These are phyloP conservation scores for Tonatia bakeri DNA, from an alignment of 2,113 vertebrate genomes.

Conservation along the genomic window DNA sequence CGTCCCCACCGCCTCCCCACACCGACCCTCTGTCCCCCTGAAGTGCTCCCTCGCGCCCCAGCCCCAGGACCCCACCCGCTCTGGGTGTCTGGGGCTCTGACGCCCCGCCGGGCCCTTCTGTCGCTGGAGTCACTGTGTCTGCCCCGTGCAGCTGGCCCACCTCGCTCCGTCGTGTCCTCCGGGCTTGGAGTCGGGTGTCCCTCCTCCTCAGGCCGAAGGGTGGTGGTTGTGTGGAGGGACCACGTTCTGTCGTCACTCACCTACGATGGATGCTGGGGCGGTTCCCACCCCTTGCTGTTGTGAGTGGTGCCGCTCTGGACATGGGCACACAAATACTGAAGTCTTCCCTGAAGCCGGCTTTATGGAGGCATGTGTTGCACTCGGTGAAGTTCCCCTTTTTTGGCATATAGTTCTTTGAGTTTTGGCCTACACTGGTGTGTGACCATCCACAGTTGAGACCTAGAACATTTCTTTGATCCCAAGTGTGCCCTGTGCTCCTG, in stretches of 20 bases:
- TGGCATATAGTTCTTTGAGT: accelerated
- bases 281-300: accelerated
- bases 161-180: accelerated
- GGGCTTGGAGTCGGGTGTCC: no score
- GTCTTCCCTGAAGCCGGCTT: neutral
- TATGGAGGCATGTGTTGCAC: no score
- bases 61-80: no score
- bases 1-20: neutral
- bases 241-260: accelerated
- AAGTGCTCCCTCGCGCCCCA: neutral
- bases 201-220: neutral
- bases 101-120: neutral
- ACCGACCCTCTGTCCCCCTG: neutral
- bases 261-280: accelerated
- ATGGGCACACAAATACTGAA: accelerated
- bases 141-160: accelerated
- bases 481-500: accelerated
- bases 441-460: accelerated
- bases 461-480: accelerated
- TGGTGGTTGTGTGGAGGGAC: accelerated
- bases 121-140: neutral
- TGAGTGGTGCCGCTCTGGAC: neutral
- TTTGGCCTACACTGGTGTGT: neutral
- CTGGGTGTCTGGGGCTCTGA: no score
- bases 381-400: accelerated